Base-by-base conservation (phyloP, 1,140 invertebrate genomes). In the Vanessa atalanta region DNA sequence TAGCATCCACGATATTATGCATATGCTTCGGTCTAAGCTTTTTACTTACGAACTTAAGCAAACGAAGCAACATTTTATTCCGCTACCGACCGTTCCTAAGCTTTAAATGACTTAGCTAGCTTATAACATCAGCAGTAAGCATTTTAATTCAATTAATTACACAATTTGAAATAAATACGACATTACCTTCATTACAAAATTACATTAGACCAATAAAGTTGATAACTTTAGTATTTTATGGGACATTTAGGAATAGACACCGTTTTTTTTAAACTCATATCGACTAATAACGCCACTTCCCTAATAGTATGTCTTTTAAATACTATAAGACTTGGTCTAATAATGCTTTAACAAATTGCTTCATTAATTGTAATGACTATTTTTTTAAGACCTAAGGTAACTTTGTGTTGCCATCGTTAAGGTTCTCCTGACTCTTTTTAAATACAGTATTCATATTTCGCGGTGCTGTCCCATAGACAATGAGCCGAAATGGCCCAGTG, bases 1-100 rank as follows among this genome's bases (percentile, higher is more conserved):
- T 53, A 13, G 79, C 73, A 61, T 85, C 79, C 2, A 84, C 73
- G 16, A 83, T 75, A 50, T 85, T 83, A 3, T 61, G 60, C 23
- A 79, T 69, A 55, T 73, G 71, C 47, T 70, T 72, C n/a, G 48
- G 61, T 51, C 66, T 73, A 15, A 68, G 31, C 9, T 14, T 65
- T 47, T 65, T 64, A 47, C 14, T 16, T 11, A 55, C 13, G 1
- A 47, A 53, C 20, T 23, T 65, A 15, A 65, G 65, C 16, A 43
- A 13, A 64, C 13, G 11, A 14, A 63, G n/a, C 23, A 31, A 65
- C 68, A 70, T 70, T 48, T 61, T 50, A 14, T 8, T n/a, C 47
- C 20, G 47, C 26, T 65, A 13, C 13, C 14, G 15, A 37, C 23
- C 12, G 57, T 13, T 69, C 43, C 13, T 15, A 3, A 47, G 14